Evolutionary conservation across 1,140 invertebrate genomes (phyloP), one percentile per base, ranked within the genome.

Genomic region (Oryzaephilus surinamensis): DNA sequence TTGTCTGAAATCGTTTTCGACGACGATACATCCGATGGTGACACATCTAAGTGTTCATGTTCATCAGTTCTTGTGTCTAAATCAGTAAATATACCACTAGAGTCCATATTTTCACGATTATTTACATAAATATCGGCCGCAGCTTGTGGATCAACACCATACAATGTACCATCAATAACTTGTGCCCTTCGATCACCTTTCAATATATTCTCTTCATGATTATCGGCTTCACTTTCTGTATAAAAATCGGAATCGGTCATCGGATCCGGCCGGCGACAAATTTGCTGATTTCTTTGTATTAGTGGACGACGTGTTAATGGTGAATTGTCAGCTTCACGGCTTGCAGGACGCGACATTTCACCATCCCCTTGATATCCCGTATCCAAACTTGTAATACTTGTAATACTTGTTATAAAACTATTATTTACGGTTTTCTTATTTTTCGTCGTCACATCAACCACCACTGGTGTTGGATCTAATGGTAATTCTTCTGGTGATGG

Each of bases 211-310:
- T 86, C 81, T 41, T 86, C 82, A 58, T 80, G 73, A 2, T 74
- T 76, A 57, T 88, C 84, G 0, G 81, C 82, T 63, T 88, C 84
- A 50, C 81, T 84, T 64, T 88, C 85, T 4, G 84, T 88, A 54
- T 86, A 89, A 58, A 89, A 88, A 57, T 89, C 85, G 0, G 84
- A 89, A 62, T 88, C 84, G 0, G 84, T 89, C 83, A 88, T 86
- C 1, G 83, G 81, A 63, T 87, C 83, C 38, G 75, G 73, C 19
- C 78, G 68, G 48, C 77, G 53, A 50, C 76, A 52, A 28, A 56
- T 49, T 41, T 48, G 62, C 6, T 51, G 54, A 31, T 49, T 61
- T 8, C 51, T 52, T 32, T 50, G 29, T 6, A 51, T 48, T 19
- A 51, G 43, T 16, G 66, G 61, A 27, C 59, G 62, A 41, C 52